Conservation (phyloP, 35 echinoderm and acorn worm species). For the Hemicentrotus pulcherrimus region DNA sequence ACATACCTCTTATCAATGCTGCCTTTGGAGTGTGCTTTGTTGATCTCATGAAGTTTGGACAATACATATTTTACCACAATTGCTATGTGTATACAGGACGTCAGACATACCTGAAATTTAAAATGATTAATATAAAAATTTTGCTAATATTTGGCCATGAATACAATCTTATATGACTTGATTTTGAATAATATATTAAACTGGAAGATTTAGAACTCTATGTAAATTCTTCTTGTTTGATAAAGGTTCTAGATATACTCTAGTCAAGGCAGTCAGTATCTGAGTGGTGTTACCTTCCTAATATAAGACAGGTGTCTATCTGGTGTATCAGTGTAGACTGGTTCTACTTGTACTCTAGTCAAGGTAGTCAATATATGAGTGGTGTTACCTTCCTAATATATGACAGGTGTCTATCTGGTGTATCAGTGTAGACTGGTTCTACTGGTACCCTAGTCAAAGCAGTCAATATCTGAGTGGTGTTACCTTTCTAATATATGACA, state of each 20-base stretch:
- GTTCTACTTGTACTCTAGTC: background rate
- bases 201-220: too few species aligned
- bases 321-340: background rate
- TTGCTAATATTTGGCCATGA: background rate
- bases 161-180: too few species aligned
- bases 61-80: background rate
- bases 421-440: background rate
- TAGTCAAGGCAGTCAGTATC: background rate
- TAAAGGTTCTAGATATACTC: background rate
- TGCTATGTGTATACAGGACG: conserved; percentile 25
- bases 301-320: conserved; percentile 8
- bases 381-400: background rate
- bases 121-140: background rate
- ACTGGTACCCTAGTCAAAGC: background rate
- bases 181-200: too few species aligned
- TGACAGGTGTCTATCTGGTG: background rate
- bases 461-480: background rate
- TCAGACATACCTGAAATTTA: conserved; percentile 17
- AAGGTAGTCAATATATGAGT: background rate
- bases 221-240: too few species aligned
- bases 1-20: conserved; percentile 39
- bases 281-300: conserved; percentile 22
- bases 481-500: conserved; percentile 18
- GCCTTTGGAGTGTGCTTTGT: background rate
- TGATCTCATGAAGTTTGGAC: conserved; percentile 14